Base-by-base conservation (phyloP, 2,888 invertebrate species). In the Caradrina clavipalpis region DNA sequence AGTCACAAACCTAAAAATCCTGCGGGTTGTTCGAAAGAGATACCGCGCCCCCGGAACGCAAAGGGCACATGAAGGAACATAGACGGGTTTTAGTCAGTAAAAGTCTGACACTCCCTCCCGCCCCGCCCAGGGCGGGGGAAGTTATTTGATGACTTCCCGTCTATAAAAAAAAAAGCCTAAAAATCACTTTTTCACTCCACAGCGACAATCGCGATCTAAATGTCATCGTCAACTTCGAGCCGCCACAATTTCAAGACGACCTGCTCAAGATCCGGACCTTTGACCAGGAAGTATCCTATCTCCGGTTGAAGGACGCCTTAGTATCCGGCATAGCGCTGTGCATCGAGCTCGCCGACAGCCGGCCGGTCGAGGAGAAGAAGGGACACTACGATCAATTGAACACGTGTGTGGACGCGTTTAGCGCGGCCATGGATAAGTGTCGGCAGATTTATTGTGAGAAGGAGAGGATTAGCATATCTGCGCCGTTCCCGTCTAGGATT, bases 191-290 rank as follows among this genome's bases (percentile, higher is more conserved):
- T 13, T 13, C 8, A 17, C 10, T 26, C 39, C 19, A 31, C 88
- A 96, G 97, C 58, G 98, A 98, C 93, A 98, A 98, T 93, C 97
- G 98, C 53, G 98, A 98, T 91, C 94, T 98, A 35, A 96, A 96
- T 73, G 97, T 98, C 10, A 97, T 97, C 86, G 95, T 97, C 13
- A 96, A 96, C 81, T 98, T 97, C 97, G 97, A 98, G 84, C 97
- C 97, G 0, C 96, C 95, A 78, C 96, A 87, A 87, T 93, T 87
- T 66, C 92, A 83, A 67, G 96, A 91, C 78, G 88, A 85, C 5
- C 87, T 83, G 10, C 85, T 88, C 21, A 94, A 86, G 86, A 88
- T 85, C 56, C 90, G 89, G 45, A 94, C 92, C 21, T 94, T 91
- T 82, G 91, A 93, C 8, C 93, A 93, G 54, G 95, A 95, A 55